These are phyloP conservation scores for Lasioglossum figueresi DNA, from an alignment of 2,888 invertebrate genomes.

Conservation along the genomic window DNA sequence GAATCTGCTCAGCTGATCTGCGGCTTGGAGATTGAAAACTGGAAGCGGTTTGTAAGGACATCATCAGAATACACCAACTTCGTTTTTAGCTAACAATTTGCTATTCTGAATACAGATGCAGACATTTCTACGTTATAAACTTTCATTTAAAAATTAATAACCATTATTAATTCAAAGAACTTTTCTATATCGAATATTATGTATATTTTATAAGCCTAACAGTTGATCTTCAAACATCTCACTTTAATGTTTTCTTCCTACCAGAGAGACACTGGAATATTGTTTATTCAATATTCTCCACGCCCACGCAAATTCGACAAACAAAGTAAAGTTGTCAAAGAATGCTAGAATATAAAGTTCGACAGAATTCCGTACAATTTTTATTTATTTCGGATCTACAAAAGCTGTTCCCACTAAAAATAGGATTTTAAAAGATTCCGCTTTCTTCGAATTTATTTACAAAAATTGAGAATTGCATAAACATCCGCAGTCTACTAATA, in stretches of 20 bases:
- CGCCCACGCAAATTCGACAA: not conserved
- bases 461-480: too few relatives aligned
- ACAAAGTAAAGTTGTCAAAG: not conserved
- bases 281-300: not conserved
- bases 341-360: too few relatives aligned
- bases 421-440: too few relatives aligned
- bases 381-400: too few relatives aligned
- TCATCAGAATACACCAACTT: not conserved
- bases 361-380: too few relatives aligned
- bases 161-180: not conserved
- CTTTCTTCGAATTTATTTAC: too few relatives aligned
- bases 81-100: not conserved
- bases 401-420: too few relatives aligned
- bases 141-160: not conserved
- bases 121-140: not conserved
- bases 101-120: not conserved
- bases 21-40: not conserved
- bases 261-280: not conserved
- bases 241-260: not conserved
- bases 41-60: not conserved
- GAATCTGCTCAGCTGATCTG: not conserved
- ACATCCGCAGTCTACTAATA: too few relatives aligned
- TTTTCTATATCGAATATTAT: not conserved
- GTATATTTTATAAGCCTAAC: not conserved
- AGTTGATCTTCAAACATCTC: not conserved